Percentiles rank a stretch among this genome's conserved stretches.
phyloP scores from a whole-genome alignment of 2,797 vertebrate genomes.

The Acanthurus lineatus region DNA sequence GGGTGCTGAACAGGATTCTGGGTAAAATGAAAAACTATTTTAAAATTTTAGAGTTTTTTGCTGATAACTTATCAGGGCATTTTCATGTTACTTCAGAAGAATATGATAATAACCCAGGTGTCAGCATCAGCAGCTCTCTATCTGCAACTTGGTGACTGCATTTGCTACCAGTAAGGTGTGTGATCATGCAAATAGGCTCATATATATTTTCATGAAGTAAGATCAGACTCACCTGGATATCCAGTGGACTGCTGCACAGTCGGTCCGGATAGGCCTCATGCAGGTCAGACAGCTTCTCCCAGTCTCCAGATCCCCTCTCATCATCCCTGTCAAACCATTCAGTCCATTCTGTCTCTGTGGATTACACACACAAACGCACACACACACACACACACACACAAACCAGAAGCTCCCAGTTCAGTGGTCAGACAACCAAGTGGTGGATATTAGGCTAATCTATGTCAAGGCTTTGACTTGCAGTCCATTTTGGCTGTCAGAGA shows the following conservation, averaged over 20 bases:
- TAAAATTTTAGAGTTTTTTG: neutral
- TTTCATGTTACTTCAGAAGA: constrained; percentile 17
- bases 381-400: constrained; percentile 41
- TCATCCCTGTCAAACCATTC: constrained; percentile 93
- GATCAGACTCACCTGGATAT: constrained; percentile 89
- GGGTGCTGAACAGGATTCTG: too few species aligned
- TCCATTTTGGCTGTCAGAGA: constrained; percentile 62
- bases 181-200: neutral
- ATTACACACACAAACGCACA: constrained; percentile 52
- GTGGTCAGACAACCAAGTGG: constrained; percentile 20
- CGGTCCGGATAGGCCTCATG: constrained; percentile 88
- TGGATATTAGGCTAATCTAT: constrained; percentile 40
- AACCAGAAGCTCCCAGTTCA: constrained; percentile 24
- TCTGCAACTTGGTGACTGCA: neutral
- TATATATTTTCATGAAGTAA: neutral
- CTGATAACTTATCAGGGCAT: neutral
- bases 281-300: constrained; percentile 93
- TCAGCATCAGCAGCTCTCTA: constrained; percentile 7
- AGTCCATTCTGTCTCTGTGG: constrained; percentile 94
- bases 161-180: constrained; percentile 3
- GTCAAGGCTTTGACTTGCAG: constrained; percentile 30
- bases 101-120: neutral
- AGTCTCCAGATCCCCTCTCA: constrained; percentile 89
- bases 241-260: constrained; percentile 90
- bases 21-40: neutral